Conservation (phyloP, 1,140 invertebrate species). For the Chironomus tepperi region DNA sequence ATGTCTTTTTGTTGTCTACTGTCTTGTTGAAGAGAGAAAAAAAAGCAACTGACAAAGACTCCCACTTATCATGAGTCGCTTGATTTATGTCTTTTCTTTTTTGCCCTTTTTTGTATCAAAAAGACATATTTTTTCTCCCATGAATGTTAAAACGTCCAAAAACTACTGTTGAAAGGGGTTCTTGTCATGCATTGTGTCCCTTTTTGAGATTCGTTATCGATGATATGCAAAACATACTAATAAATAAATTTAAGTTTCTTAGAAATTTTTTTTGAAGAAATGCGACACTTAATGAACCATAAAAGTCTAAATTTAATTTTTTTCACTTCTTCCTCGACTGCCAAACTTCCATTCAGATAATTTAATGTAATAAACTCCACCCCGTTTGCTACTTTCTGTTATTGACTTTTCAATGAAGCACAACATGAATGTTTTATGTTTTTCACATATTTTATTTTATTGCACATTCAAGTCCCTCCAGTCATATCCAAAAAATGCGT, state of each 20-base stretch:
- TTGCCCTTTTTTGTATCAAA: not conserved
- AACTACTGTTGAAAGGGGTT: not conserved
- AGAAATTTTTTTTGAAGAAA: not conserved
- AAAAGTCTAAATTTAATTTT: conserved; percentile 10
- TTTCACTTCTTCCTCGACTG: not conserved
- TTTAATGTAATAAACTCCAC: too few relatives aligned
- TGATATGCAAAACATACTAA: too few relatives aligned
- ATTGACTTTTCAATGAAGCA: too few relatives aligned
- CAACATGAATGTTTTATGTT: too few relatives aligned
- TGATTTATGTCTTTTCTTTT: not conserved
- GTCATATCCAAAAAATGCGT: too few relatives aligned
- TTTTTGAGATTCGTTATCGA: not conserved
- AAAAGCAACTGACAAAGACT: not conserved
- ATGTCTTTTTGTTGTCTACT: not conserved
- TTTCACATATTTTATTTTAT: too few relatives aligned
- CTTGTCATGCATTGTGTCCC: not conserved
- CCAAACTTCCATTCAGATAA: too few relatives aligned
- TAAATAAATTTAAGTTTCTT: too few relatives aligned
- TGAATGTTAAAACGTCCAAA: not conserved
- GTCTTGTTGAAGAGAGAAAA: not conserved
- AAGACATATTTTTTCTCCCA: not conserved
- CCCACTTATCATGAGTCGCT: not conserved
- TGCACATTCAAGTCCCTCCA: too few relatives aligned
- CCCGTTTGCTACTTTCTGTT: too few relatives aligned
- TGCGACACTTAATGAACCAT: conserved; percentile 6